Evolutionary conservation across 2,888 invertebrate species (phyloP).

Genomic region (Spilarctia lutea): DNA sequence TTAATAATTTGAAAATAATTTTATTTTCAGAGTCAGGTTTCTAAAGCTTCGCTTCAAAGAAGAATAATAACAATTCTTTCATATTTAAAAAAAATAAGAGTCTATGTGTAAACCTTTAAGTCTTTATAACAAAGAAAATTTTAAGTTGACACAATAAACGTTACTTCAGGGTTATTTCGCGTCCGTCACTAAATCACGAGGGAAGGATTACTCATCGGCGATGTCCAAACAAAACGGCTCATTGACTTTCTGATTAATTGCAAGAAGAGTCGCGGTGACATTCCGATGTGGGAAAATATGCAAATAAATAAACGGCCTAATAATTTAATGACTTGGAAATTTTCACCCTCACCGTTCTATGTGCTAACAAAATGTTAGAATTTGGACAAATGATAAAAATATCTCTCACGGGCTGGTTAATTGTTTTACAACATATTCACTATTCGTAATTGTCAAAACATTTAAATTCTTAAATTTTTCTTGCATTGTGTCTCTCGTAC

Average conservation of each 20-base stretch:
- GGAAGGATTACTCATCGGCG: constrained; percentile 82
- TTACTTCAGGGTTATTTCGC: constrained; percentile 60
- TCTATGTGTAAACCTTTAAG: constrained; percentile 16
- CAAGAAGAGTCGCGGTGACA: constrained; percentile 78
- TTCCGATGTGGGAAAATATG: constrained; percentile 73
- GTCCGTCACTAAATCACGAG: constrained; percentile 69
- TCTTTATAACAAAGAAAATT: constrained; percentile 35
- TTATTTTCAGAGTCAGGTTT: neutral
- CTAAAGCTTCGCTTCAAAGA: too few relatives aligned
- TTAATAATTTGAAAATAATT: neutral
- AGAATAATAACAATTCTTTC: neutral
- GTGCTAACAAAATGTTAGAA: constrained; percentile 9
- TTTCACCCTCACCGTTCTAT: constrained; percentile 15
- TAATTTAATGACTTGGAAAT: constrained; percentile 46
- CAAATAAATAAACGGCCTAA: constrained; percentile 56
- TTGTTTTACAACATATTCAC: constrained; percentile 7
- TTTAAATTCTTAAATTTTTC: neutral
- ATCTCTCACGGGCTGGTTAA: constrained; percentile 9
- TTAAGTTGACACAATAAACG: constrained; percentile 53
- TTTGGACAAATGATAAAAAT: constrained; percentile 5
- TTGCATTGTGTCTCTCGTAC: too few relatives aligned
- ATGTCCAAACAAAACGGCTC: constrained; percentile 84
- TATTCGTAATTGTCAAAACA: neutral
- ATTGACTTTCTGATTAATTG: constrained; percentile 86
- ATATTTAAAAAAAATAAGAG: neutral